These are phyloP conservation scores for Sminthurides aquaticus DNA, from an alignment of 2,888 invertebrate species.

Conservation along the genomic window DNA sequence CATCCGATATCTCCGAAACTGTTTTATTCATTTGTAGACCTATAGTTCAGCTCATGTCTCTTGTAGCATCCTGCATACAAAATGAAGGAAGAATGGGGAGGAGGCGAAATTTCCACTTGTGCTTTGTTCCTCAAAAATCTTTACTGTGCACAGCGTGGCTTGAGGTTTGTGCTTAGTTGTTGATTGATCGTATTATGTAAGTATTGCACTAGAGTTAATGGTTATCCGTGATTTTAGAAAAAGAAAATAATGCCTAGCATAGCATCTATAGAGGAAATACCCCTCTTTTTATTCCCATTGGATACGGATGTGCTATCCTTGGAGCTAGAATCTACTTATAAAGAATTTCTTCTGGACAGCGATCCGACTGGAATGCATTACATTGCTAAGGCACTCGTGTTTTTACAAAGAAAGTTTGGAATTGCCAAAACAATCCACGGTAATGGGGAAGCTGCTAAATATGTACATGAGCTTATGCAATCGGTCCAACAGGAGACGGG, in stretches of 20 bases:
- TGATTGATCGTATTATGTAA: neutral
- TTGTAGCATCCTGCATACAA: conserved; percentile 49
- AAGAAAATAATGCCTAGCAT: conserved; percentile 72
- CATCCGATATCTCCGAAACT: conserved; percentile 64
- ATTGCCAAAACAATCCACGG: conserved; percentile 82
- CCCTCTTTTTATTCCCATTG: conserved; percentile 80
- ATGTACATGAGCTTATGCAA: conserved; percentile 79
- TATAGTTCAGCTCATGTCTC: conserved; percentile 71
- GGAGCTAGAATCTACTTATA: conserved; percentile 71
- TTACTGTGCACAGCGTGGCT: conserved; percentile 78
- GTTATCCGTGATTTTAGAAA: conserved; percentile 51
- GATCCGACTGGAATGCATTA: conserved; percentile 82
- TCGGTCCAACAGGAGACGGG: conserved; percentile 60
- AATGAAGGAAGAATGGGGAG: conserved; percentile 33
- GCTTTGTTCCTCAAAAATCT: conserved; percentile 81
- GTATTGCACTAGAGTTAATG: neutral
- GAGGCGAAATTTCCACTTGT: conserved; percentile 70
- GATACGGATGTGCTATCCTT: conserved; percentile 88
- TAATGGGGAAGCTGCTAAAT: conserved; percentile 78
- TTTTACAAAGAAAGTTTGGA: conserved; percentile 79
- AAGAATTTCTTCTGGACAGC: conserved; percentile 78
- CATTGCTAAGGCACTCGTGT: conserved; percentile 76
- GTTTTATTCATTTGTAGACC: conserved; percentile 84
- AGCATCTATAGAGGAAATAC: conserved; percentile 70
- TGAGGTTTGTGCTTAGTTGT: conserved; percentile 48